Evolutionary conservation across 2,113 vertebrate species (phyloP), one percentile per base, ranked within the genome.

Genomic region (Rhea americana): DNA sequence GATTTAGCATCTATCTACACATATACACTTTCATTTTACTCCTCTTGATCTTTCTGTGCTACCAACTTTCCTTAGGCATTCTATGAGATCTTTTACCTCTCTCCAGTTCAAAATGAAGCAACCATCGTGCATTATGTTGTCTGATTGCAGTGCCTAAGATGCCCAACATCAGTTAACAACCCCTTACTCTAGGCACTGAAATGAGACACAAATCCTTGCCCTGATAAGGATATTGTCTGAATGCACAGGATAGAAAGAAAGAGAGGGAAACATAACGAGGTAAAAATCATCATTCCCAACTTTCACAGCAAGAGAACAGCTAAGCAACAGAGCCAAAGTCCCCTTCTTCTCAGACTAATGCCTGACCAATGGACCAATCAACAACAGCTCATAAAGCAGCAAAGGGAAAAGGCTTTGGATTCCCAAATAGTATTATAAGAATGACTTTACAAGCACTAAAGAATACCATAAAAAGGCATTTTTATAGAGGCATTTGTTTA

Each of bases 401-500:
- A 41, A 0, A 0, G 5, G 13, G 35, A 92, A 75, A 3, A 24
- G 81, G 13, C 45, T 70, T 72, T 88, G 66, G 65, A 55, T 90
- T 91, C 77, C 58, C 43, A 78, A 76, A 70, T 74, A 84, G 28
- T 21, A 47, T 9, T 48, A 30, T 62, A 43, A 90, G 70, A 90
- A 88, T 55, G 56, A 73, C 59, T 58, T 91, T 73, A 94, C 20
- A 76, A 91, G 58, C 58, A 51, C 37, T 79, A 45, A 81, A 78
- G 62, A 90, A 89, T 66, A 90, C 37, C 1, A 6, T 70, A 66
- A 90, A 90, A 93, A 73, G 65, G 75, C 39, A 61, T 84, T 91
- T 94, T 93, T 86, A 93, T 89, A n/a, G 73, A 86, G 32, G 25
- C 48, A 93, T 93, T 91, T 81, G 68, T 90, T 93, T 94, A 82